Conservation (phyloP, 2,888 invertebrate genomes). For the Coleophora flavipennella region DNA sequence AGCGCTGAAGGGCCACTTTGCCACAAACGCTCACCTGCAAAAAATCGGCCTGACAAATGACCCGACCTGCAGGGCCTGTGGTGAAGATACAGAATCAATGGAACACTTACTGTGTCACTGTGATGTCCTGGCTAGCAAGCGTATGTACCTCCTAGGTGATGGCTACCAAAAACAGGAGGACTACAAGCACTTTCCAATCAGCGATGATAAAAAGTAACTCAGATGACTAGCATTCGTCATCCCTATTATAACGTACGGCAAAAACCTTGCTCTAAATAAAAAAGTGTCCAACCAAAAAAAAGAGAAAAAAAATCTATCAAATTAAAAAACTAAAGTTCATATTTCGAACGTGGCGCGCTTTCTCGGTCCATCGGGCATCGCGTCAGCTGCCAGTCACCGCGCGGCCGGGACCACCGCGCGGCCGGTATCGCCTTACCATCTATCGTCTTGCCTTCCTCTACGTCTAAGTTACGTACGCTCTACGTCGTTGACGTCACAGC, state of each 20-base stretch:
- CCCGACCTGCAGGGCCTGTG: no score
- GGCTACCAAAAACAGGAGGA: no score
- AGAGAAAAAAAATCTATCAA: conserved; percentile 11
- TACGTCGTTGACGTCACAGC: conserved; percentile 55
- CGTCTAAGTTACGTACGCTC: conserved; percentile 66
- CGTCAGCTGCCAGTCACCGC: conserved; percentile 64
- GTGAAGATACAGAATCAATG: no score
- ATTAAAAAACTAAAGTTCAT: conserved; percentile 28
- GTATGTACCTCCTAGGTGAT: no score
- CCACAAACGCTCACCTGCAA: no score
- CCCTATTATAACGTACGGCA: neutral
- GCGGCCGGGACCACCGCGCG: conserved; percentile 59
- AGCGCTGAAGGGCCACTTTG: no score
- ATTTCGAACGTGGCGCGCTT: conserved; percentile 62
- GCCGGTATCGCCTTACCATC: conserved; percentile 59
- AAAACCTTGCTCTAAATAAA: neutral
- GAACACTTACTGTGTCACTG: no score
- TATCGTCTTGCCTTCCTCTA: conserved; percentile 67
- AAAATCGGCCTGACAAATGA: no score
- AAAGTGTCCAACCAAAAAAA: conserved; percentile 15
- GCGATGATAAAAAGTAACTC: no score
- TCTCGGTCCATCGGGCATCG: conserved; percentile 70
- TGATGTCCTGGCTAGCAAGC: no score
- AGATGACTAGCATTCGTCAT: no score
- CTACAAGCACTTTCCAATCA: no score